Evolutionary conservation across 2,113 vertebrate genomes (phyloP).

Genomic region (Ctenomys sociabilis): DNA sequence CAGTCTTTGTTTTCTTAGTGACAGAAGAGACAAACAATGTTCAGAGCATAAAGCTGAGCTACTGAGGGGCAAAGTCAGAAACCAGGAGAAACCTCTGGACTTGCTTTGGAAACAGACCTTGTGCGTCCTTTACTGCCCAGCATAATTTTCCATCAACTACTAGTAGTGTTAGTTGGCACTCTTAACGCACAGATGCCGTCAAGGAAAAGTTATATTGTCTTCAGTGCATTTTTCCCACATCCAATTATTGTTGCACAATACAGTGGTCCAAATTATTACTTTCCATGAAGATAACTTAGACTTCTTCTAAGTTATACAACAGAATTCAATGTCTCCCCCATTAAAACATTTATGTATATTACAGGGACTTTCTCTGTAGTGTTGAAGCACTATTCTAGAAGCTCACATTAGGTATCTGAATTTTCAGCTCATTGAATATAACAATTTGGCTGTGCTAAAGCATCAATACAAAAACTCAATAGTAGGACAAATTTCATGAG

Average conservation of each 20-base stretch:
- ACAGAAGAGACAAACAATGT: neutral
- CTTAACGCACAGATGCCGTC: neutral
- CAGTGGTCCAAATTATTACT: neutral
- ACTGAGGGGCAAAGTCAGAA: neutral
- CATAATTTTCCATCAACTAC: neutral
- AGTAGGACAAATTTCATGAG: neutral
- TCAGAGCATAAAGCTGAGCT: neutral
- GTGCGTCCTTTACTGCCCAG: too few relatives aligned
- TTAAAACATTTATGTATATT: neutral
- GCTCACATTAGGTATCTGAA: neutral
- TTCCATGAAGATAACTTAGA: neutral
- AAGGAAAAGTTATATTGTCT: neutral
- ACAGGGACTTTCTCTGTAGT: neutral
- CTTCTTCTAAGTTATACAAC: neutral
- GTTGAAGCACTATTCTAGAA: neutral
- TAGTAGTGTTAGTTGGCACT: too few relatives aligned
- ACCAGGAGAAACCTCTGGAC: neutral
- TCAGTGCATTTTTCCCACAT: neutral
- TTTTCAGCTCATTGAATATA: neutral
- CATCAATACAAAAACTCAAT: neutral
- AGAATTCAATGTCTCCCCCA: neutral
- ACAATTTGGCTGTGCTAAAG: neutral
- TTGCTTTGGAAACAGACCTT: neutral
- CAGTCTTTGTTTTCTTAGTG: neutral
- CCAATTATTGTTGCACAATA: neutral